Conservation (phyloP, 2,113 vertebrate species). For the Melanerpes aurifrons region DNA sequence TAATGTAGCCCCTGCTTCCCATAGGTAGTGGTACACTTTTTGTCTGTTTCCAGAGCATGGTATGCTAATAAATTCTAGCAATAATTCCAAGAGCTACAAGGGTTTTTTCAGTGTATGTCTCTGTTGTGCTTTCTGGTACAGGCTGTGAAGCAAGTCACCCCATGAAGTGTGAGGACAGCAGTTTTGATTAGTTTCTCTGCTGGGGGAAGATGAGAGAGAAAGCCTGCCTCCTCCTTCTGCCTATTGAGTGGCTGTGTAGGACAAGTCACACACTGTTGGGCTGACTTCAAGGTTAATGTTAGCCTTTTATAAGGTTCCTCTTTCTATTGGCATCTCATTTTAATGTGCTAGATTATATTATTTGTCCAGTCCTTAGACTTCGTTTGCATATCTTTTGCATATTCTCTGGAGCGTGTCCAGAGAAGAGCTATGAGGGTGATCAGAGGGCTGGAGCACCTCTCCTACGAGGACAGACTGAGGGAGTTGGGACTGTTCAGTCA, state of each 20-base stretch:
- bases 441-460: no score
- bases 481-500: no score
- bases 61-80: background rate
- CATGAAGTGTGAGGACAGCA: background rate
- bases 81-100: background rate
- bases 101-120: background rate
- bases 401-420: no score
- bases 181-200: background rate
- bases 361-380: background rate
- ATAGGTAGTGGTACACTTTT: background rate
- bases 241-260: background rate
- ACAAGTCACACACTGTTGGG: background rate
- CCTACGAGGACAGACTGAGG: no score
- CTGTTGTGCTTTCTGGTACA: background rate
- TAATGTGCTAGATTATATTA: background rate
- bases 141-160: background rate
- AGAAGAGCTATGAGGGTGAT: no score
- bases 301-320: background rate
- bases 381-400: background rate
- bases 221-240: background rate
- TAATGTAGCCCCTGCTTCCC: background rate
- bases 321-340: background rate
- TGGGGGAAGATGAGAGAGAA: background rate
- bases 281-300: background rate
- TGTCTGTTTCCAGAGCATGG: background rate